Conservation (phyloP, 2,797 vertebrate genomes). For the Lepilemur ruficaudatus region DNA sequence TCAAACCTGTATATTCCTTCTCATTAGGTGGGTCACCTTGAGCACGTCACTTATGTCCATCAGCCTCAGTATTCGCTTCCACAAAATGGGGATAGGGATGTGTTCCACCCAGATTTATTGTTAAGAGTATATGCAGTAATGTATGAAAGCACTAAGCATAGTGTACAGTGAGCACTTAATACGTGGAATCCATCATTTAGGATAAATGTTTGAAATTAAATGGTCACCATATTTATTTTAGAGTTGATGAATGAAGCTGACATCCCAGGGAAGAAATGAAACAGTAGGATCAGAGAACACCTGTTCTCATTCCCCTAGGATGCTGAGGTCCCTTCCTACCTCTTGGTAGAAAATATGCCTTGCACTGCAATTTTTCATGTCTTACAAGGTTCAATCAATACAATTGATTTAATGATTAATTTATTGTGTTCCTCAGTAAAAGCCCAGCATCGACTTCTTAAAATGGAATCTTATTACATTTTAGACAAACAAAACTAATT, state of each 20-base stretch:
- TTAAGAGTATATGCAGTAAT: not conserved
- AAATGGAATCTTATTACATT: slow-evolving; percentile 66
- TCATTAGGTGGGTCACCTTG: not conserved
- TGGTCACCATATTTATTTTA: not conserved
- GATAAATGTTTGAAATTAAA: slow-evolving; percentile 11
- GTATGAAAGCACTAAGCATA: not conserved
- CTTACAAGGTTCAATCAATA: slow-evolving; percentile 67
- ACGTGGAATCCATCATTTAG: slow-evolving; percentile 23
- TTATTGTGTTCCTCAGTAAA: slow-evolving; percentile 76
- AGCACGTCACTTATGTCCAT: not conserved
- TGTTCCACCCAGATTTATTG: not conserved
- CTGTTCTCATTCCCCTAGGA: not conserved
- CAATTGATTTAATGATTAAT: slow-evolving; percentile 80
- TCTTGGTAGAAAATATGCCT: slow-evolving; percentile 55
- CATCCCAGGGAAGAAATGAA: not conserved
- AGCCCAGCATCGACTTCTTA: slow-evolving; percentile 71
- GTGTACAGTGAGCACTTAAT: not conserved
- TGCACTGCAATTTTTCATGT: slow-evolving; percentile 63
- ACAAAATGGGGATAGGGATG: not conserved
- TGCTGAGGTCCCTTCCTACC: not conserved
- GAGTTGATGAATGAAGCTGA: slow-evolving; percentile 26
- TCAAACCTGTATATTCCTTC: not conserved
- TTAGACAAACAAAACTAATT: slow-evolving; percentile 65
- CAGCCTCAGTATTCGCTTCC: not conserved
- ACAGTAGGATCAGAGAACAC: not conserved